phyloP scores from a whole-genome alignment of 2,113 vertebrate genomes.

The Verasper variegatus region DNA sequence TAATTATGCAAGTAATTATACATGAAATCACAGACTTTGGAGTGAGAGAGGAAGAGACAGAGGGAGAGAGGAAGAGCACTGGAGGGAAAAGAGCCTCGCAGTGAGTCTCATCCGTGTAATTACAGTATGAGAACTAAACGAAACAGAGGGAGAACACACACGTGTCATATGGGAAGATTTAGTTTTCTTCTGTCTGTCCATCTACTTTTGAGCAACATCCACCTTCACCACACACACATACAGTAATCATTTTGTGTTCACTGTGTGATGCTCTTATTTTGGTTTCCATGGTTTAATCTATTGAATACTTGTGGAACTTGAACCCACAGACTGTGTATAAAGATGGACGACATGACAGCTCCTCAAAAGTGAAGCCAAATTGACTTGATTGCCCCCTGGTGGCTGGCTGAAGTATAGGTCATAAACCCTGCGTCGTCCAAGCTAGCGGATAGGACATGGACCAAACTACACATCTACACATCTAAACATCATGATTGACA shows the following conservation, averaged over 20 bases:
- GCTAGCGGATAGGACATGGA: no score
- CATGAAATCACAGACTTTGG: slow-evolving; percentile 75
- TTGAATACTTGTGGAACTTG: no score
- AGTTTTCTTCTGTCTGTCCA: slow-evolving; percentile 3
- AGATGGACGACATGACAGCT: no score
- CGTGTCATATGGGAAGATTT: slow-evolving; percentile 35
- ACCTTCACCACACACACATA: not conserved
- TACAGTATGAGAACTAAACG: slow-evolving; percentile 74
- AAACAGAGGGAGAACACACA: slow-evolving; percentile 52
- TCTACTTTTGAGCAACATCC: not conserved
- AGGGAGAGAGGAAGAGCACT: slow-evolving; percentile 52
- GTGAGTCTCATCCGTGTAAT: slow-evolving; percentile 75
- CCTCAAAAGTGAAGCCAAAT: no score
- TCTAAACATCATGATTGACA: no score
- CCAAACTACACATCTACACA: no score
- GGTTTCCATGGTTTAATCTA: slow-evolving; percentile 28
- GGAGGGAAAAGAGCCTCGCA: slow-evolving; percentile 55
- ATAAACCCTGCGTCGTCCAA: no score
- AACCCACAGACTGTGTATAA: no score
- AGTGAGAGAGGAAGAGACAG: slow-evolving; percentile 50
- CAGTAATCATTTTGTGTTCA: no score
- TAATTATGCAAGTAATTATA: slow-evolving; percentile 85
- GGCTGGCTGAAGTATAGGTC: no score
- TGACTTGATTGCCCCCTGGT: no score
- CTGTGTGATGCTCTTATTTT: not conserved